Evolutionary conservation across 2,888 invertebrate genomes (phyloP).

Genomic region (Lepas anatifera): DNA sequence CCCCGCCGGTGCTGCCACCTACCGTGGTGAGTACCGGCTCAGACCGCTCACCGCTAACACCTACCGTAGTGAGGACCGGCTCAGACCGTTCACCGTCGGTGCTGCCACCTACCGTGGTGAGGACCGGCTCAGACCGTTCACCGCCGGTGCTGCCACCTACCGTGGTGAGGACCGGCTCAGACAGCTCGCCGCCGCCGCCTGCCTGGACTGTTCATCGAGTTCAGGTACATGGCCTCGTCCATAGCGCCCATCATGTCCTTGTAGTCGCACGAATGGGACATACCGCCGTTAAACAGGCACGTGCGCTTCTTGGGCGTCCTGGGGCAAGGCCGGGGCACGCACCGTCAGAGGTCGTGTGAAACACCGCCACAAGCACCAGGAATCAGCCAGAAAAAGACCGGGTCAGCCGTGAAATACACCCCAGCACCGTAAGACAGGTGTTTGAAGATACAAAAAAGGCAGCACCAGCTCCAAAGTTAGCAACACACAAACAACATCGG

Average conservation of each 20-base stretch:
- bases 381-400: too few species aligned
- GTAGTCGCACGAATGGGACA: slow-evolving; percentile 35
- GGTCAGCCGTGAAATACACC: too few species aligned
- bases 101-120: neutral
- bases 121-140: neutral
- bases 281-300: slow-evolving; percentile 33
- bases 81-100: too few species aligned
- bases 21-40: too few species aligned
- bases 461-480: too few species aligned
- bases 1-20: slow-evolving; percentile 10
- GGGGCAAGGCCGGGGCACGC: neutral
- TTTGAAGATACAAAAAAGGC: too few species aligned
- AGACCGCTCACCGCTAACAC: too few species aligned
- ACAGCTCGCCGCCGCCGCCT: slow-evolving; percentile 27
- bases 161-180: neutral
- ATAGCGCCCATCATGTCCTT: slow-evolving; percentile 32
- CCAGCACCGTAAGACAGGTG: too few species aligned
- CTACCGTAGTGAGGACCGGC: too few species aligned
- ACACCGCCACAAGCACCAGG: too few species aligned
- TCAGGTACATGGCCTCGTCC: slow-evolving; percentile 31
- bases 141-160: slow-evolving; percentile 4
- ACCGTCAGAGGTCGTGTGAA: too few species aligned
- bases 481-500: too few species aligned
- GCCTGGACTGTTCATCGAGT: slow-evolving; percentile 31
- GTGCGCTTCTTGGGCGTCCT: slow-evolving; percentile 30